Base-by-base conservation (phyloP, 2,888 invertebrate genomes). In the Aricia artaxerxes region DNA sequence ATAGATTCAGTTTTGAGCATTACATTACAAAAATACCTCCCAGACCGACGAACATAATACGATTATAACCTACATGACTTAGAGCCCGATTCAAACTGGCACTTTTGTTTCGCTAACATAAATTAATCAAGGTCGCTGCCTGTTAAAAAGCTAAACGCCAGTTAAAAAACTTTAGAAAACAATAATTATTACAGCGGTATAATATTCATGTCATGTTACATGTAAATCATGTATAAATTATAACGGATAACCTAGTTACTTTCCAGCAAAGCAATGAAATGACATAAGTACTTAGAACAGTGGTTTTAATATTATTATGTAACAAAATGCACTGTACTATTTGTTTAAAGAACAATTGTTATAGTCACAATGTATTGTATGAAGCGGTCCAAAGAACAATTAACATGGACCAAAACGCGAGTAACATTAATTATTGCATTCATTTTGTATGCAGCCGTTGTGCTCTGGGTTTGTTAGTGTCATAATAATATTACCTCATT, bases 371-470 rank as follows among this genome's bases (percentile, higher is more conserved):
- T 64, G 24, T 64, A 64, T 31, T 24, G 9, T 64, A 31, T 24
- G 9, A 61, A 57, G 16, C 57, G 57, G 4, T 4, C 57, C 57
- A 57, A 57, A 57, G 57, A 57, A 57, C 57, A 57, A 57, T 57
- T 57, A 57, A 57, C 57, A 57, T 57, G 57, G 57, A 4, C 16
- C 57, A 57, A 64, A 64, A 64, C 31, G 64, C 64, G 64, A 64
- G 64, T 64, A 24, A 64, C 64, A 64, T 64, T 64, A 64, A 64
- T 64, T 64, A 64, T 64, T 64, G 64, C 31, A 64, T 64, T 64
- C 64, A 64, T 64, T 64, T 31, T 64, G 64, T 64, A 64, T 64
- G 64, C 64, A 64, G 64, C 31, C 4, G 64, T 64, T 64, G 64
- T 31, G 24, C 9, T 16, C 7, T 64, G 31, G 24, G n/a, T 24